These are phyloP conservation scores for Poecilia picta DNA, from an alignment of 2,797 vertebrate genomes.

Conservation along the genomic window DNA sequence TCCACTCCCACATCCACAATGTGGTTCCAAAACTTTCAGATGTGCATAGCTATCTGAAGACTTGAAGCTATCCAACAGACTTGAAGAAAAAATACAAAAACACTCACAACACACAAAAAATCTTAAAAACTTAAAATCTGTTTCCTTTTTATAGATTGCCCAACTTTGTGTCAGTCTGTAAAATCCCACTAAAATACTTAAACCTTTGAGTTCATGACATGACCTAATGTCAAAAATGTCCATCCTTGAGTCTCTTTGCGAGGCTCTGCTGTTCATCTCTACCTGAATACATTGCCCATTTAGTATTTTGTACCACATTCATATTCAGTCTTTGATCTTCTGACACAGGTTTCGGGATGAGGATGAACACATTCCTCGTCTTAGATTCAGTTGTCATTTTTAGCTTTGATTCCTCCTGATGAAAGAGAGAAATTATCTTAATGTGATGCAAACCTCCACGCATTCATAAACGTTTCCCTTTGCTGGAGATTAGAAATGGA, in stretches of 20 bases:
- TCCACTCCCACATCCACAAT: no score
- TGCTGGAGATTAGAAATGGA: conserved; percentile 4
- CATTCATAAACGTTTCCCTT: conserved; percentile 4
- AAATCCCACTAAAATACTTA: background rate
- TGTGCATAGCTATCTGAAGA: background rate
- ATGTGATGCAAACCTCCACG: conserved; percentile 13
- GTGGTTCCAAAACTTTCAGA: background rate
- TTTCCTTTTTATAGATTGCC: no score
- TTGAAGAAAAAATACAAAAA: background rate
- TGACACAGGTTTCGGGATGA: background rate
- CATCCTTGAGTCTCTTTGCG: background rate
- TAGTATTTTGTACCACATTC: background rate
- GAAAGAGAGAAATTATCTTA: conserved; percentile 40
- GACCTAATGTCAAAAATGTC: background rate
- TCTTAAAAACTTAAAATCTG: background rate
- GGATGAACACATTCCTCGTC: background rate
- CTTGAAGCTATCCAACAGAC: background rate
- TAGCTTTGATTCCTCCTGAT: conserved; percentile 2
- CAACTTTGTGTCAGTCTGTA: background rate
- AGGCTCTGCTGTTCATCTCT: background rate
- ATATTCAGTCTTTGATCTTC: conserved; percentile 11
- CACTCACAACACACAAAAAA: background rate
- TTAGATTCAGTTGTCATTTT: conserved; percentile 11
- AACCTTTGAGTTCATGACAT: background rate
- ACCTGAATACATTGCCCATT: background rate